These are phyloP conservation scores for Oryzias dopingdopingensis DNA, from an alignment of 2,797 vertebrate species.

Conservation along the genomic window DNA sequence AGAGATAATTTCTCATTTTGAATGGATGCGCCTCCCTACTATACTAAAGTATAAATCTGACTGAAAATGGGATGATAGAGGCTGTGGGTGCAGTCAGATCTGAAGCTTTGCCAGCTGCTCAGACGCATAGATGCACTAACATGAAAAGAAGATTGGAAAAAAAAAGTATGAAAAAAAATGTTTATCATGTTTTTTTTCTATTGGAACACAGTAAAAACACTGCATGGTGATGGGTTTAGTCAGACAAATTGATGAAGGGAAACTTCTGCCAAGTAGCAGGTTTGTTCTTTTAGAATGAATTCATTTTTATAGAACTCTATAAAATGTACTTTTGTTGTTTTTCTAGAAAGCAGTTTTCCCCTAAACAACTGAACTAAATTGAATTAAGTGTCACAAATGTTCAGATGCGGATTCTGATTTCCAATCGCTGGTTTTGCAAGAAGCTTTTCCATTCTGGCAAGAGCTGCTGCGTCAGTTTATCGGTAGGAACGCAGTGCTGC, in stretches of 20 bases:
- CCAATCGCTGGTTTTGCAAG: constrained; percentile 23
- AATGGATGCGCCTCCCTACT: constrained; percentile 44
- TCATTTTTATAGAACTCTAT: background rate
- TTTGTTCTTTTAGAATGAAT: constrained; percentile 7
- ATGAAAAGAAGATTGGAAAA: constrained; percentile 9
- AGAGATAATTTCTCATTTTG: constrained; percentile 16
- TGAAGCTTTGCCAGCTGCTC: constrained; percentile 26
- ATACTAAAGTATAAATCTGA: constrained; percentile 32
- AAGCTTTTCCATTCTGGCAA: constrained; percentile 33
- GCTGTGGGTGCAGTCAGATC: constrained; percentile 34
- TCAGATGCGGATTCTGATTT: constrained; percentile 26
- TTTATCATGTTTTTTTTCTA: constrained; percentile 37
- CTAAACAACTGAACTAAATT: background rate
- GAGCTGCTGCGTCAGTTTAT: constrained; percentile 44
- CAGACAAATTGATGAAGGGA: constrained; percentile 42
- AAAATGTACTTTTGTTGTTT: too few species aligned
- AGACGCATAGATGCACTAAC: constrained; percentile 31
- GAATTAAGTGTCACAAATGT: constrained; percentile 33
- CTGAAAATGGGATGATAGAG: constrained; percentile 44
- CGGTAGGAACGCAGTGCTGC: constrained; percentile 14
- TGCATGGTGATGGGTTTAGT: constrained; percentile 42
- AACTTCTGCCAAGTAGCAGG: constrained; percentile 27
- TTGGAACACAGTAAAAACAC: constrained; percentile 35
- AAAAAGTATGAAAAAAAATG: constrained; percentile 16
- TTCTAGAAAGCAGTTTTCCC: too few species aligned